Evolutionary conservation across 2,113 vertebrate genomes (phyloP).

Genomic region (Ifrita kowaldi): DNA sequence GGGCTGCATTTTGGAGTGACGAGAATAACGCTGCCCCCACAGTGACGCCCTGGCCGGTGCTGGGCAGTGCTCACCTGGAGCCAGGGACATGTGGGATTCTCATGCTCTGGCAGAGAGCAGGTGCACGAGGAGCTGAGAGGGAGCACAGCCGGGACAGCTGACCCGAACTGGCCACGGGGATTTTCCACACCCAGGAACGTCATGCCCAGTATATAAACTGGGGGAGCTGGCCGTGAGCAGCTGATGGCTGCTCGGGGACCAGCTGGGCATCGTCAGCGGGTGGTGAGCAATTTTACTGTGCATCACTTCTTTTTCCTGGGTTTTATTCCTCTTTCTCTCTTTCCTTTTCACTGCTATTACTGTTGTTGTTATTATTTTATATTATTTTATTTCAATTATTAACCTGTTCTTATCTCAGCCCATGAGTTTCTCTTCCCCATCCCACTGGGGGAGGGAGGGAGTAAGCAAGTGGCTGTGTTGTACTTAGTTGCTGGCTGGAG

Average conservation of each 20-base stretch:
- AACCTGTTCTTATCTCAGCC: neutral
- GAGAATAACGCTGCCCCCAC: accelerated
- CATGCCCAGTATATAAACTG: neutral
- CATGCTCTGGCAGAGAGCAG: neutral
- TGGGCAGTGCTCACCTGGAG: neutral
- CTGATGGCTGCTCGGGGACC: neutral
- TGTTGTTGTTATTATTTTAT: neutral
- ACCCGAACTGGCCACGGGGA: neutral
- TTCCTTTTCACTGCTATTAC: neutral
- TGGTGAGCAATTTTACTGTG: neutral
- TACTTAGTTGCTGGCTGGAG: neutral
- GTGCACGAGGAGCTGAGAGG: neutral
- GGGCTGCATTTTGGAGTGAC: neutral
- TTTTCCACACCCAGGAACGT: neutral
- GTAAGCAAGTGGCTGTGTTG: neutral
- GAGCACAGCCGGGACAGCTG: neutral
- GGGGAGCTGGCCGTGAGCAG: neutral
- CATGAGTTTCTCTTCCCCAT: neutral
- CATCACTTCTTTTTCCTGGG: neutral
- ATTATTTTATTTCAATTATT: neutral
- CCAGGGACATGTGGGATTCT: accelerated
- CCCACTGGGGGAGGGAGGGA: neutral
- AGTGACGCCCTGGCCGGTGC: neutral
- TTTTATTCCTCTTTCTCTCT: neutral
- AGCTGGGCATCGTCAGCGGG: neutral